phyloP scores from a whole-genome alignment of 1,140 invertebrate genomes.

The Megalonaias nervosa region DNA sequence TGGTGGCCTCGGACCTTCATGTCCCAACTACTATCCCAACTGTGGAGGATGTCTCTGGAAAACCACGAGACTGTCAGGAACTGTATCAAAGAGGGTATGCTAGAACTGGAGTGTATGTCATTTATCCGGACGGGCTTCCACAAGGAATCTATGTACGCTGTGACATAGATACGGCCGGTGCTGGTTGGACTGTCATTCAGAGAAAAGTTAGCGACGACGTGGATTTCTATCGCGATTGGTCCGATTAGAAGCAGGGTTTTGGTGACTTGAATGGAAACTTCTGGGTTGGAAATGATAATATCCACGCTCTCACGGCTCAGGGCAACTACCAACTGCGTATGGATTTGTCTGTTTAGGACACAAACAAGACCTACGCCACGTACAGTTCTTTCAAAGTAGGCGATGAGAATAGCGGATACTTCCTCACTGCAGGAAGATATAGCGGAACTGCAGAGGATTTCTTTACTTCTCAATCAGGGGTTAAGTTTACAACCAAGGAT shows the following conservation, averaged over 20 bases:
- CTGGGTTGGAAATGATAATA: too few species aligned
- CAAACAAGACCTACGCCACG: constrained; percentile 8
- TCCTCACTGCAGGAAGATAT: constrained; percentile 10
- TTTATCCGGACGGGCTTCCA: neutral
- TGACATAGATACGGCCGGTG: neutral
- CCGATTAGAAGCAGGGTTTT: too few species aligned
- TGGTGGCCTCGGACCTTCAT: too few species aligned
- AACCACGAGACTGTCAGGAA: constrained; percentile 15
- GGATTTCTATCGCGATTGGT: too few species aligned
- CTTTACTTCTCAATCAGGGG: neutral
- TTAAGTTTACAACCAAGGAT: constrained; percentile 7
- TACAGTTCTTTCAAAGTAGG: constrained; percentile 25
- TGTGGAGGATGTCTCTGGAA: neutral
- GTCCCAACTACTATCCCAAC: too few species aligned
- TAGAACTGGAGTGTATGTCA: constrained; percentile 8
- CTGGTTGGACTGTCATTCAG: constrained; percentile 25
- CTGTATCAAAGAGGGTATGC: neutral
- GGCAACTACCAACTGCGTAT: constrained; percentile 17
- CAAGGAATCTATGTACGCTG: too few species aligned
- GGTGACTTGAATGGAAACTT: too few species aligned
- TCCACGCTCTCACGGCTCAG: too few species aligned
- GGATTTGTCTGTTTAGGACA: constrained; percentile 32
- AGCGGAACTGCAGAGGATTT: constrained; percentile 22
- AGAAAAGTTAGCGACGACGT: neutral
- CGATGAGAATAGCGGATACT: constrained; percentile 6